These are phyloP conservation scores for Ips typographus DNA, from an alignment of 1,140 invertebrate genomes.

Conservation along the genomic window DNA sequence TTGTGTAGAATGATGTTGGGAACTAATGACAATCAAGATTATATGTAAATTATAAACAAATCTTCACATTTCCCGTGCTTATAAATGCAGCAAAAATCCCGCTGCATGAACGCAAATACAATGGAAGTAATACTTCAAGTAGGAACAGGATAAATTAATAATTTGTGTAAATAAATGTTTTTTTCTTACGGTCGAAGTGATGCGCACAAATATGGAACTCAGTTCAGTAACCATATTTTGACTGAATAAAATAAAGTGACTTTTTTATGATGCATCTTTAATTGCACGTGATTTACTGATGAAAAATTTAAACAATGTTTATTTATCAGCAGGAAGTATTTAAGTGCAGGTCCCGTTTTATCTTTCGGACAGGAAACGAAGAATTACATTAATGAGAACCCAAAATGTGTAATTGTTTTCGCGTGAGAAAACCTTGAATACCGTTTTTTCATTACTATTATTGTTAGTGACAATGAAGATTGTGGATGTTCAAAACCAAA, in stretches of 20 bases:
- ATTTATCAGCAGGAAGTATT: conserved; percentile 5
- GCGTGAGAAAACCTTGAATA: neutral
- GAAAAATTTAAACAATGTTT: conserved; percentile 1
- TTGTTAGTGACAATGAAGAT: no score
- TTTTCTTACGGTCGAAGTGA: neutral
- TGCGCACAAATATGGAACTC: no score
- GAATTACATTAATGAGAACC: conserved; percentile 6
- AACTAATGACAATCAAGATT: no score
- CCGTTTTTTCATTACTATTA: neutral
- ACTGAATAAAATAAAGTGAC: no score
- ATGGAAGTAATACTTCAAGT: conserved; percentile 2
- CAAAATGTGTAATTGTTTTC: conserved; percentile 4
- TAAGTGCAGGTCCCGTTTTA: conserved; percentile 6
- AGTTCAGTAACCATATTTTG: no score
- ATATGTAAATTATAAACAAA: neutral
- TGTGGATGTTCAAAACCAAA: no score
- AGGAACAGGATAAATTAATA: neutral
- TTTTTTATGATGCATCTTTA: no score
- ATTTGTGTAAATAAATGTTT: neutral
- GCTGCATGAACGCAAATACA: conserved; percentile 4
- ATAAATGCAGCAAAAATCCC: conserved; percentile 1
- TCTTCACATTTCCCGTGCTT: neutral
- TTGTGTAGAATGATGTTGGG: no score
- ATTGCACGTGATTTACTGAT: no score
- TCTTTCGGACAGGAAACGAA: neutral